Evolutionary conservation across 2,888 invertebrate species (phyloP), one percentile per base, ranked within the genome.

Genomic region (Hydraecia micacea): DNA sequence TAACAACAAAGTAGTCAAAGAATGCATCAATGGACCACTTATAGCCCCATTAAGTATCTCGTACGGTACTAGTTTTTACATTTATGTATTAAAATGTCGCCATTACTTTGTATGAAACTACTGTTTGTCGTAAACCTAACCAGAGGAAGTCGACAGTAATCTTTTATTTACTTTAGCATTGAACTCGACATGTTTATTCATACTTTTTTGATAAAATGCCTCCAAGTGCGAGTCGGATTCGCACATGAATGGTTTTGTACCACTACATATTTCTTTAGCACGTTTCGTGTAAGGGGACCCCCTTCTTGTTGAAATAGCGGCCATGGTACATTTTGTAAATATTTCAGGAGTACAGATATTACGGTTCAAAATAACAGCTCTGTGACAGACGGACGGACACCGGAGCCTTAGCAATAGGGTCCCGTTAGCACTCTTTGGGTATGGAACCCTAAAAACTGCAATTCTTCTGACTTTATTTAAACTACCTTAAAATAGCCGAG

Each of bases 71-170:
- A 32, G 58, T 81, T 74, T 81, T 62, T 67, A 18, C 55, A 18
- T 60, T 52, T 9, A 58, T 11, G 7, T 74, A 74, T 21, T 28
- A 49, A n/a, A 79, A n/a, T 52, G n/a, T 67, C 21, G 36, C 18
- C 21, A 11, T 15, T 42, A 73, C 74, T 9, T 67, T 62, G 36
- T 74, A 79, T 39, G n/a, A 39, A 75, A 75, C 55, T 46, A 39
- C 49, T 67, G 67, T 73, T 39, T 67, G 55, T 49, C n/a, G 32
- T 42, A 67, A 28, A 7, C 28, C 15, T 52, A 66, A 66, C 62
- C 4, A 52, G 36, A 86, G 76, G 79, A 84, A 81, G 73, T 80
- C 21, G 25, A 58, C 63, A 65, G 69, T 42, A 85, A 73, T 69
- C 32, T 11, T 67, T 28, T 84, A 77, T 79, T 80, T 88, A 66